Evolutionary conservation across 2,797 vertebrate species (phyloP).

Genomic region (Oceanodroma leucorhoa): DNA sequence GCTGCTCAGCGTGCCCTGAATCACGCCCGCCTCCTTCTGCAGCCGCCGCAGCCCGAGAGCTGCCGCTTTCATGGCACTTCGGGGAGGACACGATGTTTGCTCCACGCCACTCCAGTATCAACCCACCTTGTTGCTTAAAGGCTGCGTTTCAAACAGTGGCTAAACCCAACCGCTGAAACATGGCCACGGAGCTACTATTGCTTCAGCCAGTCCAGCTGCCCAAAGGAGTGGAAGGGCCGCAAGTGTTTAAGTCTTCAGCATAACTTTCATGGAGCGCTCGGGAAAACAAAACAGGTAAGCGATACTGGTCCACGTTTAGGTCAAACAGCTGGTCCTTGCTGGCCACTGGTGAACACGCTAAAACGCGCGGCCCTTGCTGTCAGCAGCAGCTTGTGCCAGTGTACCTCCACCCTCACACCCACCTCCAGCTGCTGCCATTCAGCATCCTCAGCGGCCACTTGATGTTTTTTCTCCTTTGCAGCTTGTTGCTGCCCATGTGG

Average conservation of each 20-base stretch:
- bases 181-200: background rate
- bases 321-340: background rate
- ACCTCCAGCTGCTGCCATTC: background rate
- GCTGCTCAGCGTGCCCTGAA: accelerated
- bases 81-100: accelerated
- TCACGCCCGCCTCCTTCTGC: background rate
- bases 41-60: accelerated
- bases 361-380: accelerated
- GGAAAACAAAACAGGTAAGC: background rate
- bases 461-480: background rate
- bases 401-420: accelerated
- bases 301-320: background rate
- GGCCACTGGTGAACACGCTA: background rate
- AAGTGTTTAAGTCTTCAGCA: accelerated
- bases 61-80: accelerated
- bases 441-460: background rate
- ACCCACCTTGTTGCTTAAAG: background rate
- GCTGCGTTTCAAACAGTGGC: background rate
- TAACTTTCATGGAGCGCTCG: accelerated
- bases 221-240: background rate
- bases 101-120: accelerated
- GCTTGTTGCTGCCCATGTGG: background rate
- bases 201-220: conserved; percentile 18
- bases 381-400: background rate
- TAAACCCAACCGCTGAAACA: background rate